Base-by-base conservation (phyloP, 2,888 invertebrate species). In the Parasteatoda lunata region DNA sequence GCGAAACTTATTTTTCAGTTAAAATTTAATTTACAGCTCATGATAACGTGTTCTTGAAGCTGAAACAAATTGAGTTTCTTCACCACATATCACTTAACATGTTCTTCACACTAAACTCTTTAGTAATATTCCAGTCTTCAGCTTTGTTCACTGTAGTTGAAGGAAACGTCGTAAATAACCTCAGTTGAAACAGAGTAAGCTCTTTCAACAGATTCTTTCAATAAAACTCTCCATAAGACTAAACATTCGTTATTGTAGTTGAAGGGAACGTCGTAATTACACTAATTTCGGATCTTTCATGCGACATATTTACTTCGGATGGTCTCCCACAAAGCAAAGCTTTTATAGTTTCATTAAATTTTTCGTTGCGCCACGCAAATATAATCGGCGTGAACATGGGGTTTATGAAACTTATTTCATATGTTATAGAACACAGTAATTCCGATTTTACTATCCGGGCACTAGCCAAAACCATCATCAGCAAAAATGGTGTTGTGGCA, bases 361-460 rank as follows among this genome's bases (percentile, higher is more conserved):
- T 76, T 7, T 82, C 82, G 13, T 76, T 82, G n/a, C 82, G 8
- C 82, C 82, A 82, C 5, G 70, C 82, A n/a, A 76, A 82, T 13
- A 82, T 76, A 6, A 82, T 52, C 0, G 82, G 82, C 4, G 82
- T 82, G 9, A 82, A 76, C 76, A 82, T 69, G 4, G 82, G 82
- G 51, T 82, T 82, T 9, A 82, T 82, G 9, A 82, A 82, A 64
- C 70, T 82, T n/a, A 82, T 5, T 47, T 76, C 82, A 7, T 82
- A 82, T 4, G 82, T 76, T 49, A 76, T 30, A 5, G 64, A 69
- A 64, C 69, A 65, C n/a, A 76, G 7, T 30, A 72, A 49, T 45
- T 80, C 73, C 4, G 66, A 49, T 15, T 45, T 66, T 49, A 48
- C 49, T 8, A 82, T 47, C 64, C 52, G 52, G 3, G 64, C 47